phyloP scores from a whole-genome alignment of 2,113 vertebrate genomes.

The Pelodiscus sinensis region DNA sequence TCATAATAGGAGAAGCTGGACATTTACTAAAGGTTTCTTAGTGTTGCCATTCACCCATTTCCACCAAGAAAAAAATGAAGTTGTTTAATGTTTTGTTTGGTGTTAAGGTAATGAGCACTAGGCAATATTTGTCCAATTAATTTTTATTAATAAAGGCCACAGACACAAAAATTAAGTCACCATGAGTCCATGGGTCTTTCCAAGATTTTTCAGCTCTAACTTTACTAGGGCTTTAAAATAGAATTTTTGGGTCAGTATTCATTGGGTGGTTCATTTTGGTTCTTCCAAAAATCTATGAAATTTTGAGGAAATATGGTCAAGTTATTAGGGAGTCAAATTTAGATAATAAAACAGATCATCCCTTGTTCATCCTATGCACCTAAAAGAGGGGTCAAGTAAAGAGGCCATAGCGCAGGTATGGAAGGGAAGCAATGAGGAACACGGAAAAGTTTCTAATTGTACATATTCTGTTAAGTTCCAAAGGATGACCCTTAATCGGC shows the following conservation, averaged over 20 bases:
- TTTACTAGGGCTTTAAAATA: neutral
- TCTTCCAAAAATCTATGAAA: neutral
- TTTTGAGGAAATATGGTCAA: neutral
- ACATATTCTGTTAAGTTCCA: neutral
- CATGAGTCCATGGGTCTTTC: neutral
- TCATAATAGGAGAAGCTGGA: neutral
- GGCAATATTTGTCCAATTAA: neutral
- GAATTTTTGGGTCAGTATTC: neutral
- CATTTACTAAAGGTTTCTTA: neutral
- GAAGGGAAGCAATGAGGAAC: neutral
- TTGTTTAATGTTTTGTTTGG: neutral
- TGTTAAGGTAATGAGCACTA: neutral
- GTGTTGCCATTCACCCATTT: neutral
- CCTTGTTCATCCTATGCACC: neutral
- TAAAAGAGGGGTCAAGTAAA: neutral
- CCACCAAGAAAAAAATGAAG: neutral
- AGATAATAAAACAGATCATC: neutral
- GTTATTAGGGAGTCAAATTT: neutral
- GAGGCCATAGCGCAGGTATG: fast-evolving
- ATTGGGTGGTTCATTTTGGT: neutral
- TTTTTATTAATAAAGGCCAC: neutral
- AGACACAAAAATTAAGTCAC: fast-evolving
- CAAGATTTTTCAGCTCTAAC: neutral
- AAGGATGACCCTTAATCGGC: neutral
- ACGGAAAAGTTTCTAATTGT: neutral